Evolutionary conservation across 2,113 vertebrate species (phyloP).

Genomic region (Cnemophilus loriae): DNA sequence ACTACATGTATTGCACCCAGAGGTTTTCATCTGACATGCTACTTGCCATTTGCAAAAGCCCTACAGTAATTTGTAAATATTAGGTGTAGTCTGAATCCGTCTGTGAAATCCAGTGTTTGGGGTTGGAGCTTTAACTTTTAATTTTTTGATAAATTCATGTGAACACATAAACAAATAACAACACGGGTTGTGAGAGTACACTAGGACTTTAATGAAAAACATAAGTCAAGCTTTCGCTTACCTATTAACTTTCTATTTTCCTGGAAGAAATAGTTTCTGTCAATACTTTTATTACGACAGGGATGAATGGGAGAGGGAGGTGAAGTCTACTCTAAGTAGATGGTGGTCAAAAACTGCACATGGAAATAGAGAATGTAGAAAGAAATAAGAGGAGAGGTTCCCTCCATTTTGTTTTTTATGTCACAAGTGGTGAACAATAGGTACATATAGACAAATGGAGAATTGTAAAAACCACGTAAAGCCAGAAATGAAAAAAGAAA

Average conservation of each 20-base stretch:
- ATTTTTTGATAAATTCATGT: not conserved
- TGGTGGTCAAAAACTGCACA: not conserved
- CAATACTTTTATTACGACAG: conserved; percentile 4
- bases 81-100: not conserved
- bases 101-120: not conserved
- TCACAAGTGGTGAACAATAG: not conserved
- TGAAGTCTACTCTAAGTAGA: not conserved
- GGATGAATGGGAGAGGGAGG: not conserved
- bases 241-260: conserved; percentile 27
- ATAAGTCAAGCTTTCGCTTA: not conserved
- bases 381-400: not conserved
- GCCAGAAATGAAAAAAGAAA: not conserved
- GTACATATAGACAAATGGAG: not conserved
- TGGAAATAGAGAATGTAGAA: not conserved
- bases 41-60: not conserved
- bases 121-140: not conserved
- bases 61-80: not conserved
- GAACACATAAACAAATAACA: not conserved
- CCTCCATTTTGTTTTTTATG: not conserved
- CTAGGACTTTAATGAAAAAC: conserved; percentile 1
- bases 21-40: not conserved
- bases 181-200: not conserved
- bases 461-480: not conserved
- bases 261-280: not conserved
- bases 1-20: not conserved